Evolutionary conservation across 2,888 invertebrate genomes (phyloP).

Genomic region (Zaprionus obscuricornis): DNA sequence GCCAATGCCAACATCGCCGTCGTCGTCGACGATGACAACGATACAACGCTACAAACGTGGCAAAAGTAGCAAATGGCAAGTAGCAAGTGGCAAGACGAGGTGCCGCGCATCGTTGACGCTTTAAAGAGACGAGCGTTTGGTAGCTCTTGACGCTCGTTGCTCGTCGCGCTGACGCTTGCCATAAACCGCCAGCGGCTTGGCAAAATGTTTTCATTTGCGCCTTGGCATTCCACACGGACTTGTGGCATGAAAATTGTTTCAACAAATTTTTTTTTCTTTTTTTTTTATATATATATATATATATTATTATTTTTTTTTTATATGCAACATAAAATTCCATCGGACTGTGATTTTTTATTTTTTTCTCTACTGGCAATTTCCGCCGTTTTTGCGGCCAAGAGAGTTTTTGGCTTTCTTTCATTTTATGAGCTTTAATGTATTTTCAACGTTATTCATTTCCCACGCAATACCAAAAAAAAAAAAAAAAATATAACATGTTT

Average conservation of each 20-base stretch:
- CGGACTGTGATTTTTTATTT: constrained; percentile 19
- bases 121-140: too few relatives aligned
- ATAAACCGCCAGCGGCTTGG: constrained; percentile 13
- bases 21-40: too few relatives aligned
- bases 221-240: too few relatives aligned
- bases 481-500: not conserved
- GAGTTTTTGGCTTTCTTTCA: too few relatives aligned
- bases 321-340: constrained; percentile 19
- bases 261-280: too few relatives aligned
- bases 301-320: too few relatives aligned
- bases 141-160: too few relatives aligned
- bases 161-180: not conserved
- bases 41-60: too few relatives aligned
- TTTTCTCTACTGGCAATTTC: constrained; percentile 6
- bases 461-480: not conserved
- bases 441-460: constrained; percentile 2
- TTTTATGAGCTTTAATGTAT: not conserved
- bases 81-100: constrained; percentile 21
- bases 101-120: constrained; percentile 28
- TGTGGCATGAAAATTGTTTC: constrained; percentile 25
- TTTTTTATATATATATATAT: too few relatives aligned
- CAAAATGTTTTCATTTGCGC: constrained; percentile 23
- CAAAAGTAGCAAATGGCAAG: too few relatives aligned
- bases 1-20: too few relatives aligned
- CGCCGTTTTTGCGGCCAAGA: not conserved